Evolutionary conservation across 2,797 vertebrate genomes (phyloP).

Genomic region (Myripristis jacobus): DNA sequence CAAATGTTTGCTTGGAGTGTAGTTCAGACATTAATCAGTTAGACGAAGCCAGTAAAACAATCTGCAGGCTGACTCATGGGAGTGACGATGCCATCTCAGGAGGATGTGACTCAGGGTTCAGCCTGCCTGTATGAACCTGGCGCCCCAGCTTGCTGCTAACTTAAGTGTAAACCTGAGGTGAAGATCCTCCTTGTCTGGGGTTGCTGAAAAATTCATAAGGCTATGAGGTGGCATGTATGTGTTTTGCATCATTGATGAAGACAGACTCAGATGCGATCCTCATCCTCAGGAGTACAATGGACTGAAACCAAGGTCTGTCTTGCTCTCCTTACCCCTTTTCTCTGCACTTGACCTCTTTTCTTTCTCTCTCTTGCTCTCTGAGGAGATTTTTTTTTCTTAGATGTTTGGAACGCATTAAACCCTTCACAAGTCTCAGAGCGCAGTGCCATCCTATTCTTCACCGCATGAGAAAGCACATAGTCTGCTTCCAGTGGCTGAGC

Average conservation of each 20-base stretch:
- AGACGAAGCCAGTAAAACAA: conserved; percentile 29
- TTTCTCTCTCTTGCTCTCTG: conserved; percentile 3
- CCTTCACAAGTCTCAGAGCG: conserved; percentile 36
- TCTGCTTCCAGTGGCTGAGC: conserved; percentile 47
- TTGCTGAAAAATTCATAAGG: conserved; percentile 82
- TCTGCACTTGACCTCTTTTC: conserved; percentile 7
- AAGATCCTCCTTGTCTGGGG: conserved; percentile 69
- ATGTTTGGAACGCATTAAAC: conserved; percentile 59
- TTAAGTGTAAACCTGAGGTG: conserved; percentile 56
- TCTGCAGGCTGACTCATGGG: conserved; percentile 23
- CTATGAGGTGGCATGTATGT: conserved; percentile 68
- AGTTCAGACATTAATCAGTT: conserved; percentile 17
- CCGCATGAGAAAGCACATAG: conserved; percentile 34
- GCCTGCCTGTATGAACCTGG: conserved; percentile 22
- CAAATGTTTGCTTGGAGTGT: too few species aligned
- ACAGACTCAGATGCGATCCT: conserved; percentile 52
- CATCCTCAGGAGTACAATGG: conserved; percentile 39
- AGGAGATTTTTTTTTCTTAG: conserved; percentile 46
- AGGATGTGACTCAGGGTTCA: conserved; percentile 60
- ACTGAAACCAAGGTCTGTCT: conserved; percentile 49
- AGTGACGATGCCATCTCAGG: conserved; percentile 48
- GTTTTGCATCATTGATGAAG: conserved; percentile 79
- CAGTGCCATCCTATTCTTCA: conserved; percentile 36
- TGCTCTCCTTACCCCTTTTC: conserved; percentile 34
- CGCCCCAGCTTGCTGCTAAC: conserved; percentile 55